Evolutionary conservation across 2,888 invertebrate species (phyloP), one percentile per base, ranked within the genome.

Genomic region (Platerodrilus igneus): DNA sequence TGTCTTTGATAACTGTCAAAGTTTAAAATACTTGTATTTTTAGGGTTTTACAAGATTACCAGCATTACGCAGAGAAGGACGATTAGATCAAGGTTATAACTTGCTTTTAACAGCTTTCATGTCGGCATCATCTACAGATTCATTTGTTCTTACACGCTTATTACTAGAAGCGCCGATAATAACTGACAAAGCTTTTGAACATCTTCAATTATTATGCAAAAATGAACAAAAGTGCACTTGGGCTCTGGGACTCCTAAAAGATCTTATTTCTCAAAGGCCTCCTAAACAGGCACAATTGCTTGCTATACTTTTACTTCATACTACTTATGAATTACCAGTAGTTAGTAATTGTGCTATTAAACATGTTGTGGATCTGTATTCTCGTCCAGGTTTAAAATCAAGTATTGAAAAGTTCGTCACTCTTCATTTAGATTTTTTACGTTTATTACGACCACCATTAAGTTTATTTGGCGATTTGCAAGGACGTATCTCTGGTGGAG

Each of bases 161-260:
- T 84, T 89, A 51, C 70, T 91, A 1, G 96, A 97, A 66, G 85
- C 91, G 1, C 97, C 97, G 0, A 63, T 86, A 3, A 76, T 99
- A 15, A 93, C 96, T 0, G 88, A 91, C 26, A 88, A 90, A 50
- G 89, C 90, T 0, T 73, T 93, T 3, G 82, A 83, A 41, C 83
- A 89, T 43, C 69, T 99, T 50, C 83, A 86, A 58, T 75, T 79
- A 52, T 76, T 90, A 50, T 88, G 91, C 32, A 73, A 78, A 2
- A 83, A 86, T 32, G 84, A 86, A 49, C 52, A 53, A 26, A 46
- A 57, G 33, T 77, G 82, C n/a, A 64, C 74, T 10, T 72, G 83
- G 52, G 88, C 89, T 4, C 71, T 95, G 60, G 83, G 84, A 40
- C 74, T 96, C 18, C 67, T 97, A n/a, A 84, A 86, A 51, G 91